Base-by-base conservation (phyloP, 2,113 vertebrate species). In the Elephas maximus region DNA sequence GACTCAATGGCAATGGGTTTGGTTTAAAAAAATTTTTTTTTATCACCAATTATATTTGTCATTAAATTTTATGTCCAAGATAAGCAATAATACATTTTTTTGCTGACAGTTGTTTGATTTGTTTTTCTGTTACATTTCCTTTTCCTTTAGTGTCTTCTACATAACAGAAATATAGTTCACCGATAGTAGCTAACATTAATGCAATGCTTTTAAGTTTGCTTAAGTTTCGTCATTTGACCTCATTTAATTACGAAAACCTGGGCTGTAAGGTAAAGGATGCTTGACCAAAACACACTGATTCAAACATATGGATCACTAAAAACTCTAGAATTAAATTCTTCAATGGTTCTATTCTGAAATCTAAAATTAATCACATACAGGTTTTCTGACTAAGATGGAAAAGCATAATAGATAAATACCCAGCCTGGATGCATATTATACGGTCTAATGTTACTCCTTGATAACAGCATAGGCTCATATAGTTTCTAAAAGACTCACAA, bases 221-320 rank as follows among this genome's bases (percentile, higher is more conserved):
- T 89, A 57, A 57, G 33, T 83, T 48, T 91, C 93, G 62, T 97
- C 76, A 94, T 94, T 94, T 89, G 79, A 94, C 88, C 71, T 95
- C 76, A 90, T 93, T 93, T 92, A 77, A 83, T 95, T 90, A 92
- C 81, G 85, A 93, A 95, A 97, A 96, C 96, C 69, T 96, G 71
- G 83, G 44, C 65, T 84, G 84, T 67, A 45, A 95, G 23, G 63
- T 96, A 93, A 94, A 82, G 8, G 51, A 84, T 93, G 9, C 86
- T 97, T 91, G 67, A 86, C 45, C 88, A 26, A 96, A 93, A 90
- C 77, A 90, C 53, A 92, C 26, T 79, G 76, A 93, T 83, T 94
- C 83, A 83, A 80, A 89, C 10, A 53, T 86, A 93, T 45, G 76
- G 76, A 87, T 94, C 6, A 65, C 30, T 95, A 33, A 93, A 87